Percentiles rank a stretch among this genome's conserved stretches.
Evolutionary conservation across 2,113 vertebrate species (phyloP).

Genomic region (Brachypteracias leptosomus): DNA sequence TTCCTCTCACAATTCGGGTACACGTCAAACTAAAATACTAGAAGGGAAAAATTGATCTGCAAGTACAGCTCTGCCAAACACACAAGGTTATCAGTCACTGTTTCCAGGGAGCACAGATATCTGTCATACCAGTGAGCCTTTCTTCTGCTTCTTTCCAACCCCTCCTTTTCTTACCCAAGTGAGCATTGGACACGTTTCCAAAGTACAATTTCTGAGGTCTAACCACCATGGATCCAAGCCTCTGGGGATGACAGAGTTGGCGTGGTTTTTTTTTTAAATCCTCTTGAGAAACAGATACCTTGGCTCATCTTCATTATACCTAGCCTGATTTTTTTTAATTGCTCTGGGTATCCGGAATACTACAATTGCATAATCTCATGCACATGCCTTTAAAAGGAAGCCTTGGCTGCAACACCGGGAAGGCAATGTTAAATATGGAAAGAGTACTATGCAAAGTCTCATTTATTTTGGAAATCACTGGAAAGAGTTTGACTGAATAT

Average conservation of each 20-base stretch:
- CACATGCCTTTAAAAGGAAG: constrained; percentile 67
- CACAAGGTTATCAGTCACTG: fast-evolving
- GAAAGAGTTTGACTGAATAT: constrained; percentile 43
- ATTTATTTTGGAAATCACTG: constrained; percentile 56
- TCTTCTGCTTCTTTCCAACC: not conserved
- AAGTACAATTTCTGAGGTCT: constrained; percentile 2
- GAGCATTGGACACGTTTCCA: not conserved
- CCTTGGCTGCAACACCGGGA: constrained; percentile 32
- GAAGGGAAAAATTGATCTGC: not conserved
- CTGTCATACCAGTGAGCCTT: not conserved
- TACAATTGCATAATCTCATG: constrained; percentile 58
- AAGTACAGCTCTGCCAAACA: not conserved
- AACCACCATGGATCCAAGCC: not conserved
- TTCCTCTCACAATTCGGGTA: not conserved
- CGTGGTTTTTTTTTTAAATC: not conserved
- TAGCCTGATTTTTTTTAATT: constrained; percentile 72
- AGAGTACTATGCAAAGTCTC: constrained; percentile 44
- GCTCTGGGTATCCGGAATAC: constrained; percentile 54
- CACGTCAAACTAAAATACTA: not conserved
- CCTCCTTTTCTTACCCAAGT: not conserved
- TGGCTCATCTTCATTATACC: constrained; percentile 68
- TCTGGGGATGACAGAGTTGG: not conserved
- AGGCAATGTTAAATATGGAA: constrained; percentile 48
- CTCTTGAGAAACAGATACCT: constrained; percentile 67
- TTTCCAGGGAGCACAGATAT: not conserved